Conservation (phyloP, 2,113 vertebrate genomes). For the Corythaeola cristata region DNA sequence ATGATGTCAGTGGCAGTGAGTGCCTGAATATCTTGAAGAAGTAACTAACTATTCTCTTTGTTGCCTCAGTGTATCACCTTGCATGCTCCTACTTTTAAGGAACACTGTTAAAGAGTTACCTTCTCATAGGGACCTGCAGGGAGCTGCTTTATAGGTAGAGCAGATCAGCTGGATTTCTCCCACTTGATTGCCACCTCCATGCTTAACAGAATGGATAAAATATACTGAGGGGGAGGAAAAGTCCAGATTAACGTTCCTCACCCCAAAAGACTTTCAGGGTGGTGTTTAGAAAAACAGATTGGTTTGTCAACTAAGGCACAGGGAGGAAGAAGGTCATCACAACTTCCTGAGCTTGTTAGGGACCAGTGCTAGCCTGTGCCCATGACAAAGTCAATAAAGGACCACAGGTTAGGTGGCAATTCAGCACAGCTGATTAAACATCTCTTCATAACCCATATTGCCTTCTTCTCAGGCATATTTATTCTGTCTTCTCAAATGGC, state of each 20-base stretch:
- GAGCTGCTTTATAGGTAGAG: background rate
- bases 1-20: background rate
- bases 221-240: background rate
- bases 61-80: background rate
- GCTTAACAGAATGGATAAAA: background rate
- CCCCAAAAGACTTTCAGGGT: background rate
- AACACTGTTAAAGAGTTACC: background rate
- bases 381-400: background rate
- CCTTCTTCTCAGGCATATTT: background rate
- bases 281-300: background rate
- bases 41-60: background rate
- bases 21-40: background rate
- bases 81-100: background rate
- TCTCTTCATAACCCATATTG: background rate
- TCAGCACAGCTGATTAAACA: background rate
- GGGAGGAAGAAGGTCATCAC: background rate
- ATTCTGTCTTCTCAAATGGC: background rate
- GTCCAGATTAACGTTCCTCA: background rate
- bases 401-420: background rate
- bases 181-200: background rate
- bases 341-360: background rate
- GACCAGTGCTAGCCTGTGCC: background rate
- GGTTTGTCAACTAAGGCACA: background rate
- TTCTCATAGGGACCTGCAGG: background rate
- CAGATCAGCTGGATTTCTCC: background rate